Conservation (phyloP, 2,888 invertebrate genomes). For the Acleris cristana region DNA sequence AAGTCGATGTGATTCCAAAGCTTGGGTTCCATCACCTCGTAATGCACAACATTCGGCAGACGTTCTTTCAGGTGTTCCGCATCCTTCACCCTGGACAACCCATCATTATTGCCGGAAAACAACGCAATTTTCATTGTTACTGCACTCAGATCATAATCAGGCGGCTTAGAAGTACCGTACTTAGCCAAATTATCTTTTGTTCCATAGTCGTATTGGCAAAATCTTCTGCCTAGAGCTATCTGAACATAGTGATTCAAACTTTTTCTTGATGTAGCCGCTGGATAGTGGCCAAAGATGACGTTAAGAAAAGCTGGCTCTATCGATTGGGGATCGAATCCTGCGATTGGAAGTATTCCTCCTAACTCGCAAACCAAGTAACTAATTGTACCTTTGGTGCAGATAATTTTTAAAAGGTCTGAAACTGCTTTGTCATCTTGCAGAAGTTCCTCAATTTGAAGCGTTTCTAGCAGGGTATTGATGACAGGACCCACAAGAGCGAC, state of each 20-base stretch:
- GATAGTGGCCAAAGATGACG: background rate
- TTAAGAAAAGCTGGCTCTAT: background rate
- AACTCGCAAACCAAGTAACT: background rate
- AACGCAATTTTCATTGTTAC: too few species aligned
- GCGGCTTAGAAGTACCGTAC: too few species aligned
- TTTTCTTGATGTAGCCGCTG: slow-evolving; percentile 3
- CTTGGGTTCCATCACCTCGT: too few species aligned
- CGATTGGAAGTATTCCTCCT: background rate
- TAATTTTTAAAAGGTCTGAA: background rate
- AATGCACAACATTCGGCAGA: too few species aligned
- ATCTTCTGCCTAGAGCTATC: background rate
- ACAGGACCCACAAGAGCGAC: background rate
- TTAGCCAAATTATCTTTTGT: too few species aligned
- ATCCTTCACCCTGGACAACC: too few species aligned
- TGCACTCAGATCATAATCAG: too few species aligned
- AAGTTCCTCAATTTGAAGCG: background rate
- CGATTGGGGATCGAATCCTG: background rate
- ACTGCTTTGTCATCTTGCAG: background rate
- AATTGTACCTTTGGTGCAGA: slow-evolving; percentile 1
- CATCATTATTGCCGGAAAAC: too few species aligned
- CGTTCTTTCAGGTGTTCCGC: too few species aligned
- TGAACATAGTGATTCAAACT: background rate
- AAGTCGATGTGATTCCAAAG: too few species aligned
- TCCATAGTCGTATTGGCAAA: slow-evolving; percentile 6
- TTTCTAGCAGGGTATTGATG: background rate